Evolutionary conservation across 1,140 invertebrate genomes (phyloP), one percentile per base, ranked within the genome.

Genomic region (Akabosia matsudoensis): DNA sequence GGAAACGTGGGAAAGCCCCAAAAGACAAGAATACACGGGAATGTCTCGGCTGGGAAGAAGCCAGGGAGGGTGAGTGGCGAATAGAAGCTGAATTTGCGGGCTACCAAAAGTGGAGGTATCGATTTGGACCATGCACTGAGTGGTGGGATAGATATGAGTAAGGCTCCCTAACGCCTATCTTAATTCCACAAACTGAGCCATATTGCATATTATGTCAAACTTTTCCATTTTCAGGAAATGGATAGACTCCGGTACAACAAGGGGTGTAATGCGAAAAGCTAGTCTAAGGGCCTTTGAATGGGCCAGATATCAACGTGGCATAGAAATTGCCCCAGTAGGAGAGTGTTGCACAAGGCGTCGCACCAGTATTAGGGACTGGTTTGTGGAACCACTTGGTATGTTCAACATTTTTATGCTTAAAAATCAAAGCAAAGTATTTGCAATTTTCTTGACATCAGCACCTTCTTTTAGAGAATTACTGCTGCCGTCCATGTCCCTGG

Each of bases 181-280:
- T n/a, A 45, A 45, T 45, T 45, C 7, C 37, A 45, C 37, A 45
- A 18, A 45, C 37, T 45, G 7, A 45, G 7, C 37, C 18, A 18
- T 18, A 45, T 45, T 45, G 37, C 37, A 45, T 45, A 45, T 45
- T 45, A 7, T 10, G 7, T 7, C 37, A 45, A 45, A 7, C 37
- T 45, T 10, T 45, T 45, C 37, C 10, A 67, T 7, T 31, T 67
- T 31, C 7, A 80, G 79, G 14, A 76, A 76, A 52, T 80, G 79
- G 79, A 71, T 78, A 37, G 64, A 67, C 26, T 52, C 51, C 22
- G 79, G 73, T 13, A 80, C 78, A 30, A 67, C 61, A 54, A 70
- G 52, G 26, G 76, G 79, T 14, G 75, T 54, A 0, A 71, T 76
- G 56, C 74, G 79, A 30, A 80, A 80, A 37, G 76, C 79, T 26